These are phyloP conservation scores for Pygocentrus nattereri DNA, from an alignment of 2,797 vertebrate genomes.

Conservation along the genomic window DNA sequence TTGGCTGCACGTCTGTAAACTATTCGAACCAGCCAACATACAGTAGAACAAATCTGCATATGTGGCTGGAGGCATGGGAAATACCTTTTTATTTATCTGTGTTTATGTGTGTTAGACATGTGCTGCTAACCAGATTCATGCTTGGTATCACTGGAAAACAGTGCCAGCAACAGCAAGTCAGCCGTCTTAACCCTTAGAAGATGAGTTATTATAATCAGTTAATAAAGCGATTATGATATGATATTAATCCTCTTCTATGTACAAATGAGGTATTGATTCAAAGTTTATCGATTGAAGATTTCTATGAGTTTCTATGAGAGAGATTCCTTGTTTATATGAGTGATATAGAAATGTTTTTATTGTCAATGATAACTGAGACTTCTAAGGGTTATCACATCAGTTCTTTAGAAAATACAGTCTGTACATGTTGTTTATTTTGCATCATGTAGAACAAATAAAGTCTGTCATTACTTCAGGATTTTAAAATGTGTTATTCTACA, in stretches of 20 bases:
- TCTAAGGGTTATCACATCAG: constrained; percentile 1
- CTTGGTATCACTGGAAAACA: neutral
- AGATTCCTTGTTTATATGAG: too few relatives aligned
- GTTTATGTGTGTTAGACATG: constrained; percentile 31
- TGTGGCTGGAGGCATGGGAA: constrained; percentile 51
- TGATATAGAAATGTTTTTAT: neutral
- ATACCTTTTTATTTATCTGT: constrained; percentile 23
- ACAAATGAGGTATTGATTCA: too few relatives aligned
- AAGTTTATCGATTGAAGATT: too few relatives aligned
- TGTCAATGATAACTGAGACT: neutral
- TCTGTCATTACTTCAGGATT: neutral
- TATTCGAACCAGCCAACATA: constrained; percentile 37
- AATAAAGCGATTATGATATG: too few relatives aligned
- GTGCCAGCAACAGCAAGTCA: too few relatives aligned
- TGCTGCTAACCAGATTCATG: constrained; percentile 24
- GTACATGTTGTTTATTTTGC: neutral
- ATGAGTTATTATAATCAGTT: too few relatives aligned
- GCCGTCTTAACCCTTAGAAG: too few relatives aligned
- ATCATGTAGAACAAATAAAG: neutral
- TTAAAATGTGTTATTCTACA: neutral
- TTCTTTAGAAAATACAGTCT: too few relatives aligned
- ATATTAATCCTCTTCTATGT: too few relatives aligned
- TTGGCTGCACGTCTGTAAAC: constrained; percentile 67
- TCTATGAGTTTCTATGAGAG: too few relatives aligned
- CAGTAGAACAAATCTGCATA: constrained; percentile 36